Percentiles rank a stretch among this genome's conserved stretches.
Evolutionary conservation across 2,888 invertebrate species (phyloP).

Genomic region (Leptothorax acervorum): DNA sequence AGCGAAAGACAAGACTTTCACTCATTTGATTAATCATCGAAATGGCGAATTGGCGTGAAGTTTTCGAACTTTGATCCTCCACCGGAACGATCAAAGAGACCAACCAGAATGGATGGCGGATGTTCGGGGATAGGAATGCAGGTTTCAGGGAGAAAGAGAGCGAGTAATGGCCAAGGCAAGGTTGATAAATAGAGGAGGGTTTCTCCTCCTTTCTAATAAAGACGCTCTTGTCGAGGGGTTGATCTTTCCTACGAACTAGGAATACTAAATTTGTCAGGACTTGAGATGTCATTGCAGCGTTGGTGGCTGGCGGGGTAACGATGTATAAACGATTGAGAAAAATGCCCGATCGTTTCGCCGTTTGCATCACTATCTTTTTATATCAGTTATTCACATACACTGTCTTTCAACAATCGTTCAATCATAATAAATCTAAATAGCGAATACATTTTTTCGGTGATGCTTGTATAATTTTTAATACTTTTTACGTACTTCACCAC

Average conservation of each 20-base stretch:
- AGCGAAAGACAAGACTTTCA: constrained; percentile 13
- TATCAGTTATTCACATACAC: constrained; percentile 44
- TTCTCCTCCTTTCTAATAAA: constrained; percentile 84
- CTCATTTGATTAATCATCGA: constrained; percentile 40
- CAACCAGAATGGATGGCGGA: constrained; percentile 68
- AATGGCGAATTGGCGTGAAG: constrained; percentile 44
- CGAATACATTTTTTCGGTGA: neutral
- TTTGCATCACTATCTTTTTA: constrained; percentile 17
- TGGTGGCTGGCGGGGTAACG: constrained; percentile 58
- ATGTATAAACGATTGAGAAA: constrained; percentile 67
- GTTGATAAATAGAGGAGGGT: constrained; percentile 83
- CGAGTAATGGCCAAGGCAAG: constrained; percentile 77
- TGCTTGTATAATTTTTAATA: neutral
- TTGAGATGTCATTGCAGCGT: constrained; percentile 76
- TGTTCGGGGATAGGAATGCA: constrained; percentile 70
- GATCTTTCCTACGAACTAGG: constrained; percentile 82
- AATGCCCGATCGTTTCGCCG: constrained; percentile 42
- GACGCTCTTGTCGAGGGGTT: constrained; percentile 84
- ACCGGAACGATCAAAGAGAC: constrained; percentile 64
- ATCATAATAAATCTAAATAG: neutral
- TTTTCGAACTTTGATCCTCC: constrained; percentile 65
- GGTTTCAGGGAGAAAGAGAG: constrained; percentile 70
- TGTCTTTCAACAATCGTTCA: neutral
- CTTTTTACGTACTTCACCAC: neutral
- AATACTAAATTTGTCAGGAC: constrained; percentile 83